Conservation (phyloP, 2,113 vertebrate genomes). For the Orientallactaga bullata region DNA sequence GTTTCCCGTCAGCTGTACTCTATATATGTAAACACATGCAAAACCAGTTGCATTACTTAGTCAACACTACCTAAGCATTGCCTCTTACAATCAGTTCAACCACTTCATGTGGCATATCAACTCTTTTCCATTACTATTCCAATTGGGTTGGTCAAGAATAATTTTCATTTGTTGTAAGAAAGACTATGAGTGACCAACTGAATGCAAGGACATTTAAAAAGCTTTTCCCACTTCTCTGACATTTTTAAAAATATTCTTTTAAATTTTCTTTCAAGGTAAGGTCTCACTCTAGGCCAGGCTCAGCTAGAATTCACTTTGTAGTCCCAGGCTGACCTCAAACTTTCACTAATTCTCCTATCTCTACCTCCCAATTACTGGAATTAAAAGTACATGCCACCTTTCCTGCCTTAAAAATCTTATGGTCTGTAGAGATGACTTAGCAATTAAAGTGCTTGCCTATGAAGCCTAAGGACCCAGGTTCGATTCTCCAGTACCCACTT, state of each 20-base stretch:
- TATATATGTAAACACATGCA: neutral
- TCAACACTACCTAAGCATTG: neutral
- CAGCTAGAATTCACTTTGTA: no score
- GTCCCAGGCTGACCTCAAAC: no score
- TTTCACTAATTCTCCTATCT: no score
- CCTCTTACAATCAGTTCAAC: neutral
- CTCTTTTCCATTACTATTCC: neutral
- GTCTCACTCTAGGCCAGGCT: no score
- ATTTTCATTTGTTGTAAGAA: neutral
- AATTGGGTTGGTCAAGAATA: neutral
- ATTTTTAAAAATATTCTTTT: neutral
- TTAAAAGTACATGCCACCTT: no score
- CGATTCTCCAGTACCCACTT: no score
- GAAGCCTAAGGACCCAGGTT: no score
- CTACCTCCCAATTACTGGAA: no score
- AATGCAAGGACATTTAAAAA: neutral
- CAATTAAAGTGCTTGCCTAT: no score
- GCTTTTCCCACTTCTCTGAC: neutral
- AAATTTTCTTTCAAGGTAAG: no score
- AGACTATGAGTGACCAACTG: neutral
- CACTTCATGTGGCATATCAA: neutral
- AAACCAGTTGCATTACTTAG: neutral
- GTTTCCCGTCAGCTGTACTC: neutral
- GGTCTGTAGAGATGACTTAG: no score
- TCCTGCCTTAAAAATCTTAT: no score